These are phyloP conservation scores for Drosophila melanosoma DNA, from an alignment of 2,888 invertebrate genomes.

Conservation along the genomic window DNA sequence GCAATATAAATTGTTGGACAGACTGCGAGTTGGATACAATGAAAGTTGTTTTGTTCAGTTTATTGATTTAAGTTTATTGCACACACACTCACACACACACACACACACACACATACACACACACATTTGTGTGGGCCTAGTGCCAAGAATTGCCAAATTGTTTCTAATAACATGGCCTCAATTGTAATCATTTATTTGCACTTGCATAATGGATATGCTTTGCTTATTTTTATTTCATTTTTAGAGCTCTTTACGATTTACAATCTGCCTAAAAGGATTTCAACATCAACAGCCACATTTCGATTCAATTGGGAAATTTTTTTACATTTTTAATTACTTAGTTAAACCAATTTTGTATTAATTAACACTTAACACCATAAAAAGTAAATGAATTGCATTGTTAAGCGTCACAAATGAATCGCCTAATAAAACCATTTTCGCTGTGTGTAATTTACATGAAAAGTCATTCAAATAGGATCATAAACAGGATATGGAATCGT, in stretches of 20 bases:
- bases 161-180: conserved; percentile 40
- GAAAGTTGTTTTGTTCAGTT: conserved; percentile 69
- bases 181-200: conserved; percentile 44
- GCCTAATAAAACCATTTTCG: neutral
- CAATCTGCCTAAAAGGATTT: neutral
- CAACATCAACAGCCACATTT: neutral
- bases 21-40: conserved; percentile 49
- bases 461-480: conserved; percentile 27
- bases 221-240: neutral
- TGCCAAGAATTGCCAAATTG: conserved; percentile 46
- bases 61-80: conserved; percentile 79
- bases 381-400: neutral
- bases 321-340: too few species aligned
- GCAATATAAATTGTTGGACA: conserved; percentile 13
- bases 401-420: neutral
- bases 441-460: neutral
- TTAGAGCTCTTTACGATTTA: neutral
- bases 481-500: conserved; percentile 32
- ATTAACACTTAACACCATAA: neutral
- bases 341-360: neutral
- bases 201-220: conserved; percentile 1
- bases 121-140: conserved; percentile 50
- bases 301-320: neutral
- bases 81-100: conserved; percentile 56
- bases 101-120: conserved; percentile 55